Percentiles rank a stretch among this genome's conserved stretches.
phyloP scores from a whole-genome alignment of 2,888 invertebrate species.

The Epicampocera succincta region DNA sequence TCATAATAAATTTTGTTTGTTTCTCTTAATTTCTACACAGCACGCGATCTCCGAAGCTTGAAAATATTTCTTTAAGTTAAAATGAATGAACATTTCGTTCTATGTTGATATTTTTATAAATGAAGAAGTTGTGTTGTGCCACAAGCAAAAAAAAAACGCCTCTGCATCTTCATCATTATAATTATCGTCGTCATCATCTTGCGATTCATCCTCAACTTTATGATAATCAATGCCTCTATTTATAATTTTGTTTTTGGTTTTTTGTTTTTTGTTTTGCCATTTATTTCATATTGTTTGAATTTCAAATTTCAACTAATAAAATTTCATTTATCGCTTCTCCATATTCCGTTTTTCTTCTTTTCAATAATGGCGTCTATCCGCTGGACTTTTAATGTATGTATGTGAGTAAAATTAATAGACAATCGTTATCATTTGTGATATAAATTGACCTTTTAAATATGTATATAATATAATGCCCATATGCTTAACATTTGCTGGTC shows the following conservation, averaged over 20 bases:
- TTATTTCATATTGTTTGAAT: constrained; percentile 51
- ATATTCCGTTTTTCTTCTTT: constrained; percentile 15
- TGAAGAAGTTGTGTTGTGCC: constrained; percentile 30
- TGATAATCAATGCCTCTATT: constrained; percentile 67
- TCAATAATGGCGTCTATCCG: constrained; percentile 54
- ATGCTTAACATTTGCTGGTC: constrained; percentile 30
- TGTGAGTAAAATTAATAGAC: constrained; percentile 21
- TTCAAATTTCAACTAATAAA: constrained; percentile 54
- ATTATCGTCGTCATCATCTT: constrained; percentile 53
- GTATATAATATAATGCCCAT: constrained; percentile 19
- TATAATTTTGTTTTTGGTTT: constrained; percentile 35
- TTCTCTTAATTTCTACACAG: constrained; percentile 65
- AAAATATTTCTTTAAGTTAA: constrained; percentile 10
- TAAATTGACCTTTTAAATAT: constrained; percentile 48
- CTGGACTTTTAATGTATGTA: constrained; percentile 16
- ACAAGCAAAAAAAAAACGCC: constrained; percentile 53
- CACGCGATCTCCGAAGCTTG: constrained; percentile 59
- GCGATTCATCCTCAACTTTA: constrained; percentile 44
- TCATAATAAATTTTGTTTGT: constrained; percentile 40
- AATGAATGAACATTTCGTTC: constrained; percentile 7
- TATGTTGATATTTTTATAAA: constrained; percentile 11
- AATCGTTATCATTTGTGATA: constrained; percentile 46
- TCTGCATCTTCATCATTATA: constrained; percentile 55
- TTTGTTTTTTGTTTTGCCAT: constrained; percentile 39
- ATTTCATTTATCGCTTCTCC: constrained; percentile 24